Base-by-base conservation (phyloP, 2,888 invertebrate genomes). In the Crioceris asparagi region DNA sequence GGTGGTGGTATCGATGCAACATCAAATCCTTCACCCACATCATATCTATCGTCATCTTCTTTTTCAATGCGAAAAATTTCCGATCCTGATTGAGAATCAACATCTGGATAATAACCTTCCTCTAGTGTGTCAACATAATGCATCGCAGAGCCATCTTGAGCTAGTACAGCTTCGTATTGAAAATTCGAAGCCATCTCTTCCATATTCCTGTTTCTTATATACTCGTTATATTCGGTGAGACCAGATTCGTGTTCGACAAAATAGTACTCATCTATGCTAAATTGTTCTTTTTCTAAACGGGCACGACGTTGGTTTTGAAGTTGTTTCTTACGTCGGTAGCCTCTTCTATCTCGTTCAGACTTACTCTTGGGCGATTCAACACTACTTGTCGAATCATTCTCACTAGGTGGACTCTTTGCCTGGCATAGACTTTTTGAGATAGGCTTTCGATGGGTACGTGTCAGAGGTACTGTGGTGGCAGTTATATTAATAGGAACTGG, bases 1-100 rank as follows among this genome's bases (percentile, higher is more conserved):
- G 83, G 83, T 36, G 83, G 83, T n/a, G 83, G 84, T 52, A 83
- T 73, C 17, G 75, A 78, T 21, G 79, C 74, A 14, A 83, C 77
- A 54, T 83, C 83, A 56, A 83, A 79, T 55, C 77, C 77, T 48
- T 83, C 83, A n/a, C 77, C 78, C 38, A 78, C 66, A 58, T 80
- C 71, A 59, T 74, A 70, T 53, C 79, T 71, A 59, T 83, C 73
- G 36, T 61, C 62, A 8, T 64, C 63, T 21, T 64, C 64, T 35
- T 56, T 56, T 47, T 65, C 65, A 62, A 64, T 65, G 8, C 64
- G 61, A 46, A 62, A 64, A 31, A 65, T 65, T 51, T 65, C 65
- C 1, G 63, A 63, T 14, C 69, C 69, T 1, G 69, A 67, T 46
- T 71, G 70, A 17, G 69, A 69, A 49, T 72, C 71, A 30, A 66